These are phyloP conservation scores for Lasioglossum morio DNA, from an alignment of 2,888 invertebrate genomes.

Conservation along the genomic window DNA sequence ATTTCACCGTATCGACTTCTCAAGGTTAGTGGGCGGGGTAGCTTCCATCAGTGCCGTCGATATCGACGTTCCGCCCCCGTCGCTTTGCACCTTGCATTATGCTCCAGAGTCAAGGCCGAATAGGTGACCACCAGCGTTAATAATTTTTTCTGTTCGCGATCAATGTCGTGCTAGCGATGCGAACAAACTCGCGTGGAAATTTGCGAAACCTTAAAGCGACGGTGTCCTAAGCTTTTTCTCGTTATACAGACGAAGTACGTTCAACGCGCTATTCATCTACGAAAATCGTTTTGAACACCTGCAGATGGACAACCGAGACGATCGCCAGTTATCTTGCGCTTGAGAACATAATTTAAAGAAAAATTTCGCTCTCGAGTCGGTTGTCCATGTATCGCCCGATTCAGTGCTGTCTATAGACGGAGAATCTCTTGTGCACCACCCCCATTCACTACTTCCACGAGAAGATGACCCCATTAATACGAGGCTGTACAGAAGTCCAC, in stretches of 20 bases:
- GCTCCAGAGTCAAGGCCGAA: background rate
- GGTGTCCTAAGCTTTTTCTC: background rate
- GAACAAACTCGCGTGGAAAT: background rate
- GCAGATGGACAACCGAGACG: slow-evolving; percentile 13
- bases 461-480: background rate
- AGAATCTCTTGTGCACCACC: background rate
- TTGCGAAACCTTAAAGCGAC: background rate
- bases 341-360: background rate
- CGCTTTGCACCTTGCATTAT: background rate
- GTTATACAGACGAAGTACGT: slow-evolving; percentile 20
- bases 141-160: background rate
- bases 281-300: slow-evolving; percentile 22
- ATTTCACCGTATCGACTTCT: background rate
- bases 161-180: background rate
- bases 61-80: slow-evolving; percentile 5
- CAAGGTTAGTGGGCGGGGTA: slow-evolving; percentile 15
- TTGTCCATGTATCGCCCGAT: slow-evolving; percentile 3
- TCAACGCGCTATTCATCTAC: slow-evolving; percentile 47
- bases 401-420: background rate
- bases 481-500: background rate
- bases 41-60: slow-evolving; percentile 3
- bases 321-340: background rate
- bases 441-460: background rate
- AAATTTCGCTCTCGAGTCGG: slow-evolving; percentile 8
- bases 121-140: background rate